Conservation (phyloP, 2,113 vertebrate genomes). For the Xenopus borealis region DNA sequence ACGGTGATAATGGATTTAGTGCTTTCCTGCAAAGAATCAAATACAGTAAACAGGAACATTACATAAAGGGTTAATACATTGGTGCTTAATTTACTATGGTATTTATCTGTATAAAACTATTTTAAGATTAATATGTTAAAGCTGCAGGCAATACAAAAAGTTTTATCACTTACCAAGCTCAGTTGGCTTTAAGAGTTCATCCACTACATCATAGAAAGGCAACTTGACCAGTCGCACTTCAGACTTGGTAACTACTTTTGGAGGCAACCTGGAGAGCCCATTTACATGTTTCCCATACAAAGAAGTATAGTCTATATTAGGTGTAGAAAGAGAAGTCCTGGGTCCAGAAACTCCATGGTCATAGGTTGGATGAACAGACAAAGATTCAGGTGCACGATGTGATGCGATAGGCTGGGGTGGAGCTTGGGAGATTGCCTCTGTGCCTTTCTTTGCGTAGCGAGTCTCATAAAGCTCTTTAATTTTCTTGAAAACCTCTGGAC, state of each 20-base stretch:
- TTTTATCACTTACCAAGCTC: slow-evolving; percentile 78
- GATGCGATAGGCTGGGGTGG: slow-evolving; percentile 47
- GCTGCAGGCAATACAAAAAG: rapidly evolving
- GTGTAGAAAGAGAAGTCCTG: slow-evolving; percentile 60
- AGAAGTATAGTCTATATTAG: slow-evolving; percentile 67
- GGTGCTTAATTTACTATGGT: too few relatives aligned
- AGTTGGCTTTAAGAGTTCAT: slow-evolving; percentile 88
- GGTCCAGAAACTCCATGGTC: slow-evolving; percentile 59
- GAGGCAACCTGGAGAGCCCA: slow-evolving; percentile 79
- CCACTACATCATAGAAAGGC: slow-evolving; percentile 93
- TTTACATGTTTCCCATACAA: slow-evolving; percentile 92
- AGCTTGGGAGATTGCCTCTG: slow-evolving; percentile 54
- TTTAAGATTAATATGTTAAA: too few relatives aligned
- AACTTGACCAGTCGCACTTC: slow-evolving; percentile 85
- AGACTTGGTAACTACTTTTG: slow-evolving; percentile 71
- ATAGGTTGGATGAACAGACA: slow-evolving; percentile 71
- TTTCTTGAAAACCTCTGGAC: slow-evolving; percentile 94
- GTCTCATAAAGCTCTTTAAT: slow-evolving; percentile 96
- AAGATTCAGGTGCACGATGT: slow-evolving; percentile 70
- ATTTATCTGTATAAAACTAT: too few relatives aligned
- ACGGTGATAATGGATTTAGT: too few relatives aligned
- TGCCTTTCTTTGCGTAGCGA: slow-evolving; percentile 82
- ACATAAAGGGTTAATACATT: too few relatives aligned
- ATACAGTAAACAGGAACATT: too few relatives aligned
- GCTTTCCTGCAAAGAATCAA: too few relatives aligned